Conservation (phyloP, 2,888 invertebrate species). For the Aplocera efformata region DNA sequence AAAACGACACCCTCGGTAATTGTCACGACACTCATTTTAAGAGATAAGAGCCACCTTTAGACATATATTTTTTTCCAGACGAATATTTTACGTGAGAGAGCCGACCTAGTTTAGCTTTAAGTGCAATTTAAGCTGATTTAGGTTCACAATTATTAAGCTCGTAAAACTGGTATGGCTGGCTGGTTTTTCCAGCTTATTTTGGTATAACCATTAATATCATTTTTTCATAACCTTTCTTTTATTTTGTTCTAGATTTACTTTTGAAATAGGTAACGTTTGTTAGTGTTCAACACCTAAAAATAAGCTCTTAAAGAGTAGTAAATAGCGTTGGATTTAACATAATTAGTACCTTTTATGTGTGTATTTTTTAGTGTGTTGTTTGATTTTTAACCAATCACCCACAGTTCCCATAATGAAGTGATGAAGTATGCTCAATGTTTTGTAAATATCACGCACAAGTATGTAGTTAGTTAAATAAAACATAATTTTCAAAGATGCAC, state of each 20-base stretch:
- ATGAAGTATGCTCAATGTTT: no score
- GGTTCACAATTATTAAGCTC: constrained; percentile 5
- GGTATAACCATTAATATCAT: constrained; percentile 5
- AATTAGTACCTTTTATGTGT: no score
- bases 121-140: constrained; percentile 15
- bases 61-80: background rate
- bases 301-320: background rate
- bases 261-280: constrained; percentile 49
- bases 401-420: no score
- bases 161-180: background rate
- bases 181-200: constrained; percentile 4
- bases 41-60: background rate
- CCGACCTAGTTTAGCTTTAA: constrained; percentile 10
- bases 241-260: constrained; percentile 76
- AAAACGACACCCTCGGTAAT: background rate
- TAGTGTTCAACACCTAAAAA: constrained; percentile 21
- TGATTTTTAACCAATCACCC: no score
- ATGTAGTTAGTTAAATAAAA: constrained; percentile 9
- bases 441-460: no score
- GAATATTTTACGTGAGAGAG: constrained; percentile 1
- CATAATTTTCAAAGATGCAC: constrained; percentile 23
- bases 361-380: no score
- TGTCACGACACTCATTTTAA: background rate
- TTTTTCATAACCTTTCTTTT: constrained; percentile 30
- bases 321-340: background rate